Evolutionary conservation across 2,797 vertebrate species (phyloP).

Genomic region (Carcharodon carcharias): DNA sequence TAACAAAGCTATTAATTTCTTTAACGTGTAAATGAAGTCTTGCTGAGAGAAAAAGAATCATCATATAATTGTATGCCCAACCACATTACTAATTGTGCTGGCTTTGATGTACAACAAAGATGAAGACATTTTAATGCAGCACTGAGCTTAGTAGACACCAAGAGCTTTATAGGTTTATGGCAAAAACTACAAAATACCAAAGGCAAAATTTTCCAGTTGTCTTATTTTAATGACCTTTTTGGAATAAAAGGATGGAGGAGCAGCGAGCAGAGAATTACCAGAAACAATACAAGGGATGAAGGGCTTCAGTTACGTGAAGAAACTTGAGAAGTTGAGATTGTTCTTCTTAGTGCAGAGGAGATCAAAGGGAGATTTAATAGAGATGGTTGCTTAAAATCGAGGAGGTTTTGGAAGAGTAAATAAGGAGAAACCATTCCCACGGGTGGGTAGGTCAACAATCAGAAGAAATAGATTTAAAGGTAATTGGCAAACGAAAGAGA

Average conservation of each 20-base stretch:
- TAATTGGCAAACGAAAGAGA: not conserved
- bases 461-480: not conserved
- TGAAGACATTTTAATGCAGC: not conserved
- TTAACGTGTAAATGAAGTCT: not conserved
- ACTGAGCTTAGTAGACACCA: not conserved
- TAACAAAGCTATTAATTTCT: not conserved
- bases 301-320: not conserved
- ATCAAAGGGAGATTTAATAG: not conserved
- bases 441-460: not conserved
- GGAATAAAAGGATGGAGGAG: not conserved
- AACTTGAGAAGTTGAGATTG: not conserved
- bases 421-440: not conserved
- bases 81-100: not conserved
- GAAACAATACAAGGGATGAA: not conserved
- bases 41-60: no score
- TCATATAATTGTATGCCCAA: not conserved
- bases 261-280: not conserved
- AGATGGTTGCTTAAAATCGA: not conserved
- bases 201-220: not conserved
- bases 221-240: not conserved
- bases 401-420: not conserved
- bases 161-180: not conserved
- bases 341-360: not conserved
- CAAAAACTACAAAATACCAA: not conserved
- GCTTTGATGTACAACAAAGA: not conserved